Percentiles rank a stretch among this genome's conserved stretches.
These are phyloP conservation scores for Xestia sexstrigata DNA, from an alignment of 2,888 invertebrate species.

Conservation along the genomic window DNA sequence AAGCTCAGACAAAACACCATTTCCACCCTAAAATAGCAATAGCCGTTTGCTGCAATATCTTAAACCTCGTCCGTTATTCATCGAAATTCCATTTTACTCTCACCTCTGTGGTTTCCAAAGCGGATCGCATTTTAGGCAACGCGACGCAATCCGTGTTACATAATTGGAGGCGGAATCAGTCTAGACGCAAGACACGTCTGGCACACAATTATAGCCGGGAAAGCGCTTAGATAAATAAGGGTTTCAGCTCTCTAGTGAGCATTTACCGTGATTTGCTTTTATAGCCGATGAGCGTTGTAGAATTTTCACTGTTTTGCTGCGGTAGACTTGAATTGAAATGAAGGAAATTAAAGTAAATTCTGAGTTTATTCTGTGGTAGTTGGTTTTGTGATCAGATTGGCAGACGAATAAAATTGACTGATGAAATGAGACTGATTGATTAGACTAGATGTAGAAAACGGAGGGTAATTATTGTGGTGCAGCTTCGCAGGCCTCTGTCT, in stretches of 20 bases:
- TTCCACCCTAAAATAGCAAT: not conserved
- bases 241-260: conserved; percentile 29
- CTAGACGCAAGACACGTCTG: conserved; percentile 55
- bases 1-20: not conserved
- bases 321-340: not conserved
- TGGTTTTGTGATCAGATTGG: not conserved
- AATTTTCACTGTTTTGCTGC: conserved; percentile 34
- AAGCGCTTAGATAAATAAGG: conserved; percentile 46
- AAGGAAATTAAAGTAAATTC: not conserved
- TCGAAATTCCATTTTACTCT: conserved; percentile 1
- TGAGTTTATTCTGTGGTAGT: not conserved
- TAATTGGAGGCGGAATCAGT: conserved; percentile 57
- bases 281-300: conserved; percentile 11
- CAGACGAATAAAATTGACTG: not conserved
- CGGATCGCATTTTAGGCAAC: conserved; percentile 47
- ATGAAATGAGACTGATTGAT: not conserved
- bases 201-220: conserved; percentile 49
- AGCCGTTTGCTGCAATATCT: too few relatives aligned
- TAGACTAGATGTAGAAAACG: not conserved
- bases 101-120: conserved; percentile 31
- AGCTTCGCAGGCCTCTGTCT: not conserved
- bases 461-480: not conserved
- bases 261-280: conserved; percentile 42
- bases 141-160: conserved; percentile 44
- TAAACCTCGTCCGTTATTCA: not conserved